These are phyloP conservation scores for Scrobipalpa atriplicella DNA, from an alignment of 2,888 invertebrate species.

Conservation along the genomic window DNA sequence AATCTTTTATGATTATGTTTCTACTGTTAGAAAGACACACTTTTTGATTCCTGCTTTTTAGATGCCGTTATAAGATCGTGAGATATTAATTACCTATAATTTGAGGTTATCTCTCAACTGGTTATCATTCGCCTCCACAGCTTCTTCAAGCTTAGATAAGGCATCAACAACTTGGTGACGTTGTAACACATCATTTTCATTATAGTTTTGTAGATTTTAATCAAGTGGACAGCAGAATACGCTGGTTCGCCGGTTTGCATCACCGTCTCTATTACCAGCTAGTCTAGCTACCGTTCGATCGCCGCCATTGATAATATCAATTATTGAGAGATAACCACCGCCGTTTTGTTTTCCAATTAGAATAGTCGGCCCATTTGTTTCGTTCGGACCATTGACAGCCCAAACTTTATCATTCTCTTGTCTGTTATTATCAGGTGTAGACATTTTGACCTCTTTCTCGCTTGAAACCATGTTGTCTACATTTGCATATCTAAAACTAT, in stretches of 20 bases:
- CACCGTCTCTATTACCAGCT: conserved; percentile 32
- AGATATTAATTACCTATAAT: conserved; percentile 30
- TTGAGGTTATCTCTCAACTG: conserved; percentile 21
- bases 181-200: conserved; percentile 30
- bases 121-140: not conserved
- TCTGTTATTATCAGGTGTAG: conserved; percentile 17
- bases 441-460: conserved; percentile 15
- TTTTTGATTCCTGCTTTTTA: conserved; percentile 22
- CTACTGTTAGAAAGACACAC: conserved; percentile 35
- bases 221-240: conserved; percentile 34
- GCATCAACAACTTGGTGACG: conserved; percentile 21
- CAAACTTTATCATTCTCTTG: conserved; percentile 24
- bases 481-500: conserved; percentile 2
- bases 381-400: conserved; percentile 21
- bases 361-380: conserved; percentile 26
- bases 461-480: not conserved
- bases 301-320: conserved; percentile 35
- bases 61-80: conserved; percentile 29
- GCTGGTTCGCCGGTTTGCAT: conserved; percentile 27
- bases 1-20: not conserved
- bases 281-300: conserved; percentile 22
- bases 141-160: conserved; percentile 12
- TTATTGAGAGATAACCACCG: conserved; percentile 34
- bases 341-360: conserved; percentile 34
- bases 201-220: conserved; percentile 29